These are phyloP conservation scores for Octomys mimax DNA, from an alignment of 2,797 vertebrate genomes.

Conservation along the genomic window DNA sequence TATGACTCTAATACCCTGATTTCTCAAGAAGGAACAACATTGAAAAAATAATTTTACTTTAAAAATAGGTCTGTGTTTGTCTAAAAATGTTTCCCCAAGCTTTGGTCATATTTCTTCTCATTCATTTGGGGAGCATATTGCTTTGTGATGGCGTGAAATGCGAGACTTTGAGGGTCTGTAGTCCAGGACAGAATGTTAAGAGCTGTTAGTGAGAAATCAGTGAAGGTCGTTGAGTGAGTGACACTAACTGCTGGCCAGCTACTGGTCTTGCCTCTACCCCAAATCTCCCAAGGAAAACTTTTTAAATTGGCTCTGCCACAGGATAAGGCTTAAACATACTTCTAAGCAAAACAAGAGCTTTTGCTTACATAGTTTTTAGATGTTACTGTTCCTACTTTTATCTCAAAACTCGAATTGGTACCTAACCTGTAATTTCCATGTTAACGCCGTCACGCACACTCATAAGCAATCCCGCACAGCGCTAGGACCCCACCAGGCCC, in stretches of 20 bases:
- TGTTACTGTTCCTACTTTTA: slow-evolving; percentile 78
- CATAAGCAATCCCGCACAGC: slow-evolving; percentile 74
- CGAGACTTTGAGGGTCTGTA: slow-evolving; percentile 28
- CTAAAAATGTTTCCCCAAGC: slow-evolving; percentile 23
- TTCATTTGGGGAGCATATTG: slow-evolving; percentile 63
- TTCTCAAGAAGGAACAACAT: slow-evolving; percentile 76
- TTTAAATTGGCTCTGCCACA: slow-evolving; percentile 60
- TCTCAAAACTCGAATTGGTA: slow-evolving; percentile 79
- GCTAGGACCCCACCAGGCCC: slow-evolving; percentile 70
- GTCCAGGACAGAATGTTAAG: slow-evolving; percentile 70
- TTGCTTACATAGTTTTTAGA: slow-evolving; percentile 75
- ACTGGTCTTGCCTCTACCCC: slow-evolving; percentile 48
- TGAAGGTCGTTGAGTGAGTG: slow-evolving; percentile 53
- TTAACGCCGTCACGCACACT: slow-evolving; percentile 78
- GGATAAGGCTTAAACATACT: slow-evolving; percentile 55
- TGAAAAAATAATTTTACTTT: slow-evolving; percentile 72
- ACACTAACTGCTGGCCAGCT: slow-evolving; percentile 61
- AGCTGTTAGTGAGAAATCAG: slow-evolving; percentile 60
- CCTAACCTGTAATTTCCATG: slow-evolving; percentile 75
- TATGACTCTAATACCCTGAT: slow-evolving; percentile 64
- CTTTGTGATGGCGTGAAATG: slow-evolving; percentile 59
- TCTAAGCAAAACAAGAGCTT: slow-evolving; percentile 76
- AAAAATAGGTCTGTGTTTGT: slow-evolving; percentile 69
- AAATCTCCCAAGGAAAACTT: slow-evolving; percentile 69
- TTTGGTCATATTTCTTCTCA: slow-evolving; percentile 61